Percentiles rank a stretch among this genome's conserved stretches.
Evolutionary conservation across 2,113 vertebrate species (phyloP).

Genomic region (Lates calcarifer): DNA sequence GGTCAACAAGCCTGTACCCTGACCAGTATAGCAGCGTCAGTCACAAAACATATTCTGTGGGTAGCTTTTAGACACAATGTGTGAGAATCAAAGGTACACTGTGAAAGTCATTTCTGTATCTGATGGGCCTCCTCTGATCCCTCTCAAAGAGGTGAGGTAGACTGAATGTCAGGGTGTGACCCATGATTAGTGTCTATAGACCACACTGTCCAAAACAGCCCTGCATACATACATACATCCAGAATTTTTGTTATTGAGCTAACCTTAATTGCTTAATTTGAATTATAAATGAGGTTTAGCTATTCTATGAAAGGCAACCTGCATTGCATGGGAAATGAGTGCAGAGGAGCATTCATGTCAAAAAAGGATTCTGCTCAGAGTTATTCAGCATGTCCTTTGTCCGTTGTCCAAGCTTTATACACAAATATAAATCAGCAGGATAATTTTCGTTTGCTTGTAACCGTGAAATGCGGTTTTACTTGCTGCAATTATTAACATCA

Average conservation of each 20-base stretch:
- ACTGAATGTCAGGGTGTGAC: conserved; percentile 22
- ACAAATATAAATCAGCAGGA: conserved; percentile 23
- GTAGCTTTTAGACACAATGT: background rate
- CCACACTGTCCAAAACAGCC: background rate
- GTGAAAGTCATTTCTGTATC: conserved; percentile 26
- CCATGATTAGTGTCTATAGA: conserved; percentile 15
- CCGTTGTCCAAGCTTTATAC: background rate
- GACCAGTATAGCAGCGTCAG: background rate
- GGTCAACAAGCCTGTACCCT: background rate
- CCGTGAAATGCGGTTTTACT: conserved; percentile 9
- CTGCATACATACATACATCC: conserved; percentile 31
- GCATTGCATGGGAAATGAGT: conserved; percentile 34
- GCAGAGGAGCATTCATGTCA: conserved; percentile 24
- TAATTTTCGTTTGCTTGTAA: conserved; percentile 13
- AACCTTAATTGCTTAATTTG: conserved; percentile 59
- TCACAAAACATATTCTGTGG: background rate
- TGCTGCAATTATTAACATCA: background rate
- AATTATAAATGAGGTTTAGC: conserved; percentile 55
- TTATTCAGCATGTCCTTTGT: conserved; percentile 42
- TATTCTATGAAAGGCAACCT: conserved; percentile 52
- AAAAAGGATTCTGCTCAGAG: conserved; percentile 23
- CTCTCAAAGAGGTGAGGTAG: conserved; percentile 21
- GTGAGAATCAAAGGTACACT: background rate
- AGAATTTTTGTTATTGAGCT: conserved; percentile 34
- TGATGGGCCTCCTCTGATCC: conserved; percentile 28